A percentile compares a stretch with the other conserved stretches of the same genome.
Conservation (phyloP, 2,113 vertebrate species). For the Cyprinus carpio region DNA sequence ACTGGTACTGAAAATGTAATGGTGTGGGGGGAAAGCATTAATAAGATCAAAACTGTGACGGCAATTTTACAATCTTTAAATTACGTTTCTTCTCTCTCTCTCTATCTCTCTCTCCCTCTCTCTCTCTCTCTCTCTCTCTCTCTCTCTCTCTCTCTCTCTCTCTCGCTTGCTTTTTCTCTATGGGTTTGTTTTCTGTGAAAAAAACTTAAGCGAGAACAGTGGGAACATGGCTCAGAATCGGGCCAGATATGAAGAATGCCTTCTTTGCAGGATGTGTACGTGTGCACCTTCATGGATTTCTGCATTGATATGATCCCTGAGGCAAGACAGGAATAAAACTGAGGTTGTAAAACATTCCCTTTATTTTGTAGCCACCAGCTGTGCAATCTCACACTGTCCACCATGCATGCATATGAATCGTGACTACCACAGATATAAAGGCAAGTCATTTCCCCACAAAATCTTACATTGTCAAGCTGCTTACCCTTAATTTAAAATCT, state of each 20-base stretch:
- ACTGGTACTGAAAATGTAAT: too few species aligned
- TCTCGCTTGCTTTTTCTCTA: neutral
- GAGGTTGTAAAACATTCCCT: neutral
- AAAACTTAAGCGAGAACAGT: neutral
- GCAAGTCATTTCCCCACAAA: neutral
- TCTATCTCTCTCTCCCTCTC: too few species aligned
- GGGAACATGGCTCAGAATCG: neutral
- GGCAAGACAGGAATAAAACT: slow-evolving; percentile 19
- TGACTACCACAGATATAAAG: neutral
- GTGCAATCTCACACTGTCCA: slow-evolving; percentile 16
- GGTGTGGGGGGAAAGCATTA: too few species aligned
- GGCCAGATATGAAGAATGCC: neutral
- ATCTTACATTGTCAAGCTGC: neutral
- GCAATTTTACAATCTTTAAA: neutral
- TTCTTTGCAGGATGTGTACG: neutral
- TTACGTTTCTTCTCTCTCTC: neutral
- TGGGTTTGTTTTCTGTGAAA: neutral
- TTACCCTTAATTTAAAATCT: slow-evolving; percentile 13
- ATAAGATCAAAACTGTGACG: neutral
- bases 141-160: neutral
- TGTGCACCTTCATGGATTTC: neutral
- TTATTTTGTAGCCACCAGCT: slow-evolving; percentile 1
- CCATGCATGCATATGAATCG: neutral
- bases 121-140: neutral
- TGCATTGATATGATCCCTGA: slow-evolving; percentile 14